These are phyloP conservation scores for Entelurus aequoreus DNA, from an alignment of 2,113 vertebrate genomes.

Conservation along the genomic window DNA sequence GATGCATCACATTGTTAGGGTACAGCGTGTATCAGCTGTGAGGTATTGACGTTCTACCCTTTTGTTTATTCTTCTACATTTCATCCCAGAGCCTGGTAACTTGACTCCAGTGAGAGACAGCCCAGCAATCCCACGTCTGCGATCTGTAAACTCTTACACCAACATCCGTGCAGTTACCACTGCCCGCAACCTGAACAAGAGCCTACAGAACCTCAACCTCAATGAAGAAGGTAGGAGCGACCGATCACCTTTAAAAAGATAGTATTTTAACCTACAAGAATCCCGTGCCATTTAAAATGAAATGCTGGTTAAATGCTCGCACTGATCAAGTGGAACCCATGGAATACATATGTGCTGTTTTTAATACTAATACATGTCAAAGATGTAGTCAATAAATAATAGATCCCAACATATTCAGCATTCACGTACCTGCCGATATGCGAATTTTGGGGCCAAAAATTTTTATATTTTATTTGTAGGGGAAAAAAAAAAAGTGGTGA, in stretches of 20 bases:
- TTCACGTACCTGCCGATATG: no score
- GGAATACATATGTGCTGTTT: no score
- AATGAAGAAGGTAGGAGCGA: conserved; percentile 84
- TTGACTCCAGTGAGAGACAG: conserved; percentile 88
- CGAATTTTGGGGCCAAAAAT: no score
- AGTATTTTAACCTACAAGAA: background rate
- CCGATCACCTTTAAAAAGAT: background rate
- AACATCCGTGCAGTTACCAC: conserved; percentile 91
- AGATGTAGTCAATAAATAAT: background rate
- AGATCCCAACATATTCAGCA: background rate
- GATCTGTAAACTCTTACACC: conserved; percentile 97
- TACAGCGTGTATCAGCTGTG: no score
- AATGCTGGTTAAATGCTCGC: background rate
- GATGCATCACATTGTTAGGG: no score
- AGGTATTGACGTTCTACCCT: background rate
- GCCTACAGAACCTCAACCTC: conserved; percentile 95
- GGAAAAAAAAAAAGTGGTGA: no score
- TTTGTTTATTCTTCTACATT: conserved; percentile 1
- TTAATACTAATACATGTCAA: background rate
- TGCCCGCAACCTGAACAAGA: conserved; percentile 91
- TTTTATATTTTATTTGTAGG: no score
- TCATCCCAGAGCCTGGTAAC: conserved; percentile 79
- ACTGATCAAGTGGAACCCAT: no score
- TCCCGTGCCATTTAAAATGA: background rate
- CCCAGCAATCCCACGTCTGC: conserved; percentile 84